phyloP scores from a whole-genome alignment of 1,140 invertebrate species.

The Brachionus paranguensis region DNA sequence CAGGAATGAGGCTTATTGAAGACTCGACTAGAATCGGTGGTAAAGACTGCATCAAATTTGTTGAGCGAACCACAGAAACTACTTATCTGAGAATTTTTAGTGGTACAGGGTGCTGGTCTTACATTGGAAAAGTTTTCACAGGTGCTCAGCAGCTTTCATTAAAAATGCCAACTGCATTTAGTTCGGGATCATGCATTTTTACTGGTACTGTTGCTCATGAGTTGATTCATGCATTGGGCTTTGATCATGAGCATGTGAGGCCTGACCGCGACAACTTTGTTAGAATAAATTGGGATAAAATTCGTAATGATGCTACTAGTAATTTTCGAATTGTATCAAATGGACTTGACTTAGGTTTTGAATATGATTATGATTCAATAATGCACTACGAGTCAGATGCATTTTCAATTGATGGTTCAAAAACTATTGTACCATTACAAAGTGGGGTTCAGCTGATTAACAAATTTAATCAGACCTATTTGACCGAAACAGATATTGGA shows the following conservation, averaged over 20 bases:
- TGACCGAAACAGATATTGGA: background rate
- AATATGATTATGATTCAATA: constrained; percentile 71
- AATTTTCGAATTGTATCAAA: background rate
- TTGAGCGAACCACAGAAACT: background rate
- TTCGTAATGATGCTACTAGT: background rate
- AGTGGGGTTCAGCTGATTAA: background rate
- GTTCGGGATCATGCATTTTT: background rate
- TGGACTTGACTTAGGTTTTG: constrained; percentile 42
- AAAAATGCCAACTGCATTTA: background rate
- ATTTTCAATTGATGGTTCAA: constrained; percentile 67
- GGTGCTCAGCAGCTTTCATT: background rate
- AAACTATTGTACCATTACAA: constrained; percentile 45
- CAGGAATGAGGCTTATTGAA: background rate
- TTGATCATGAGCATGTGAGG: constrained; percentile 96
- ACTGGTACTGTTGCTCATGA: constrained; percentile 93
- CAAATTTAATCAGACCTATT: background rate
- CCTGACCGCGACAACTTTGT: constrained; percentile 79
- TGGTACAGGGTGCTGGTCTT: background rate
- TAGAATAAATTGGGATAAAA: background rate
- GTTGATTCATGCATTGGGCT: constrained; percentile 93
- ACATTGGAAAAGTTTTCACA: background rate
- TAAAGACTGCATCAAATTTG: constrained; percentile 9
- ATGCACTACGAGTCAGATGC: constrained; percentile 77
- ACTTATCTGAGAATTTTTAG: background rate
- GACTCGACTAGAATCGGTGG: background rate